These are phyloP conservation scores for Cantharis flavilabris DNA, from an alignment of 2,888 invertebrate species.

Conservation along the genomic window DNA sequence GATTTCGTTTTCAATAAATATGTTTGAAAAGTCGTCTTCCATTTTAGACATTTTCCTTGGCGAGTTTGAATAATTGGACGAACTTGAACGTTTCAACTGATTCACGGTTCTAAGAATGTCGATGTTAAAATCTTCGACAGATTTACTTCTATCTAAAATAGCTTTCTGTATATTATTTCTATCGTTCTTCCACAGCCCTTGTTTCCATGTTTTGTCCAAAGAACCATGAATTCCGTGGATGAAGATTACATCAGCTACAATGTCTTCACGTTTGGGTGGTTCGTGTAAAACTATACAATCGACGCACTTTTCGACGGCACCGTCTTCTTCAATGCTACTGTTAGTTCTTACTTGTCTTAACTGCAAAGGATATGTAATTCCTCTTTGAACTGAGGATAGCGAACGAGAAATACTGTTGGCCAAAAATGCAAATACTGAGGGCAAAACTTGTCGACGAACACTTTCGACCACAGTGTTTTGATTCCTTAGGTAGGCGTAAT, in stretches of 20 bases:
- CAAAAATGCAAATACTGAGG: constrained; percentile 50
- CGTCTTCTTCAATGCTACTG: constrained; percentile 12
- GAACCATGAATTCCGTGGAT: constrained; percentile 83
- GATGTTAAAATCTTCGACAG: constrained; percentile 40
- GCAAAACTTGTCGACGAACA: constrained; percentile 48
- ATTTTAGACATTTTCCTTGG: constrained; percentile 43
- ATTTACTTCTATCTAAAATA: constrained; percentile 42
- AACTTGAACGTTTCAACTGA: constrained; percentile 42
- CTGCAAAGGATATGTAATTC: constrained; percentile 42
- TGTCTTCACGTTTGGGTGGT: constrained; percentile 40
- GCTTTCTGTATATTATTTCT: constrained; percentile 47
- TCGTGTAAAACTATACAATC: constrained; percentile 50
- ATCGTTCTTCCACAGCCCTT: constrained; percentile 67
- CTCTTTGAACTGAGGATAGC: constrained; percentile 50
- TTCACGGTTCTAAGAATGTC: constrained; percentile 5
- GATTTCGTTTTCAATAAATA: constrained; percentile 31
- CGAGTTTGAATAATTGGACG: constrained; percentile 39
- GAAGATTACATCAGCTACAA: constrained; percentile 73
- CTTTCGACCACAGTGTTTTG: constrained; percentile 49
- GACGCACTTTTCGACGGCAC: constrained; percentile 49
- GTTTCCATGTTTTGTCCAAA: constrained; percentile 80
- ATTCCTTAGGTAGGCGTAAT: constrained; percentile 49
- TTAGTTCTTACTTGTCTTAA: constrained; percentile 3
- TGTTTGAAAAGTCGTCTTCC: constrained; percentile 28
- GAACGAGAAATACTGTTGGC: constrained; percentile 52